Base-by-base conservation (phyloP, 2,888 invertebrate genomes). In the Octodonta nipae region DNA sequence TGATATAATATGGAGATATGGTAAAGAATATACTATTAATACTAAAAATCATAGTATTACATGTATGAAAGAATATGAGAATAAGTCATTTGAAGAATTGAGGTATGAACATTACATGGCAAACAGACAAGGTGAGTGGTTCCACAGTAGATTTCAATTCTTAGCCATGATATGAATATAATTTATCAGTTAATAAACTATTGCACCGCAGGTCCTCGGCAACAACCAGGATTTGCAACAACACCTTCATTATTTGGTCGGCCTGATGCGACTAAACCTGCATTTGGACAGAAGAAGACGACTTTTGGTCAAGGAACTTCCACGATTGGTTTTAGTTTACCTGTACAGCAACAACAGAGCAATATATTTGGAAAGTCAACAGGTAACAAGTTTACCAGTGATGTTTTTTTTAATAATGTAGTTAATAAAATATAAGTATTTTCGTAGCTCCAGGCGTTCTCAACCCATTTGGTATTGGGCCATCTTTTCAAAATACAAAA, bases 51-150 rank as follows among this genome's bases (percentile, higher is more conserved):
- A 93, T 56, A 95, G 95, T 59, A 95, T 98, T 38, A 92, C 92
- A 1, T 89, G 89, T 36, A 98, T 98, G 98, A 92, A 93, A 66
- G 93, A 96, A 56, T 99, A 96, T 56, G 95, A 96, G 54, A 63
- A 59, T 29, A 98, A 96, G 60, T 89, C 89, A 0, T 62, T 96
- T 13, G 98, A 98, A 63, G 98, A 98, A 58, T 64, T 98, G 30
- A 74, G 96, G 5, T 65, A 82, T 33, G 96, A 96, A 54, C 96
- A 98, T 63, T 98, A 98, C 58, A 62, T 73, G 13, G 85, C 85
- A 0, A 87, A 87, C 31, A 68, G 93, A 3, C 95, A 95, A 64
- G 89, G 91, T 22, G 32, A 28, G n/a, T n/a, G n/a, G n/a, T n/a
- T n/a, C n/a, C n/a, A n/a, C n/a, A n/a, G n/a, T n/a, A n/a, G n/a